These are phyloP conservation scores for Metridium senile DNA, from an alignment of 92 coral and sea anemone species.

Conservation along the genomic window DNA sequence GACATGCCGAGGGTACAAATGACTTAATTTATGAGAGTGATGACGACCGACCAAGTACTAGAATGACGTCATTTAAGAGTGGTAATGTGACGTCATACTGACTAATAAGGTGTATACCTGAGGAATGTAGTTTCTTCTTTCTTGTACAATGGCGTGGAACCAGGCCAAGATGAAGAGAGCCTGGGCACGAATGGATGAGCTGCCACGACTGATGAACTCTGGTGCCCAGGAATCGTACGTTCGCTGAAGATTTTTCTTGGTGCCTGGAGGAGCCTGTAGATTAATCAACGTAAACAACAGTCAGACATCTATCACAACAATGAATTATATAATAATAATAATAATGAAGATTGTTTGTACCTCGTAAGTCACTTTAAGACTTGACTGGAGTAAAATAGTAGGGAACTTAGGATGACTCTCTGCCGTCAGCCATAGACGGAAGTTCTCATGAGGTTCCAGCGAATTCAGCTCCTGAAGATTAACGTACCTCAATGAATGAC, in stretches of 20 bases:
- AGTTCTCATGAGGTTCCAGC: conserved; percentile 89
- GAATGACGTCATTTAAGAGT: neutral
- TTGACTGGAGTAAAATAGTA: conserved; percentile 90
- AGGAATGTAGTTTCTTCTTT: conserved; percentile 95
- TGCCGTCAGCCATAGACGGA: conserved; percentile 97
- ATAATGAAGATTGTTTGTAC: conserved; percentile 35
- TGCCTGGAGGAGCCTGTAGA: conserved; percentile 94
- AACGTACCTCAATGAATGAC: neutral
- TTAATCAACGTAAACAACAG: too few relatives aligned
- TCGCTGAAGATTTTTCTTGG: conserved; percentile 95
- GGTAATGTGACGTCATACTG: neutral
- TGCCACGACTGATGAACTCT: conserved; percentile 87
- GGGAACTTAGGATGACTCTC: conserved; percentile 98
- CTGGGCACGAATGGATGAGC: conserved; percentile 97
- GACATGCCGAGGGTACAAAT: neutral
- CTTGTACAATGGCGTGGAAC: conserved; percentile 98
- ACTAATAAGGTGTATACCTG: conserved; percentile 68
- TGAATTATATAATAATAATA: neutral
- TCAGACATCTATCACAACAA: too few relatives aligned
- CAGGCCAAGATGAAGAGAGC: conserved; percentile 96
- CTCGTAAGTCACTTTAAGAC: conserved; percentile 96
- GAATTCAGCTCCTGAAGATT: conserved; percentile 85
- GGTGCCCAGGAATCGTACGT: conserved; percentile 99
- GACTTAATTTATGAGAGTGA: neutral
- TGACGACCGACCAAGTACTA: too few relatives aligned